Conservation (phyloP, 1,140 invertebrate species). For the Cotesia glomerata region DNA sequence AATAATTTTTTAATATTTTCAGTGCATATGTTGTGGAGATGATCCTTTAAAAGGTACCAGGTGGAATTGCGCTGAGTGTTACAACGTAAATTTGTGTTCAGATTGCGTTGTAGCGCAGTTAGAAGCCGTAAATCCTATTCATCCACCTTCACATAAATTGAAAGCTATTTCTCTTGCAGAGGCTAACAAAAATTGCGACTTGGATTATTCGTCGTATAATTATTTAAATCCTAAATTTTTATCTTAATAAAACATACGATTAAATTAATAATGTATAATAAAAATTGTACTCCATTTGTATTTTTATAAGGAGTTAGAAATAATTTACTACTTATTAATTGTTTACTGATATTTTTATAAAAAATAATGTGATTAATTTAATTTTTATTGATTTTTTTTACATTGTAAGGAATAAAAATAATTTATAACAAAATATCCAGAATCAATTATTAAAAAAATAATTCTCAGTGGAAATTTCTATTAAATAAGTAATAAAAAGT, state of each 20-base stretch:
- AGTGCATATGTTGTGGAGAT: conserved; percentile 73
- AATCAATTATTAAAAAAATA: too few species aligned
- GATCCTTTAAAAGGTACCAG: conserved; percentile 72
- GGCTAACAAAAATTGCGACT: conserved; percentile 53
- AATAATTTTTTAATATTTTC: conserved; percentile 33
- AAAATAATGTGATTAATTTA: too few species aligned
- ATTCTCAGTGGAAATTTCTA: too few species aligned
- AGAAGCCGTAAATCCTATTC: conserved; percentile 45
- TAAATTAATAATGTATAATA: too few species aligned
- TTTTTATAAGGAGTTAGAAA: too few species aligned
- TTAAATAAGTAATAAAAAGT: too few species aligned
- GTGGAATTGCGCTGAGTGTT: conserved; percentile 75
- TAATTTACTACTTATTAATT: too few species aligned
- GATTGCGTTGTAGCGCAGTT: conserved; percentile 60
- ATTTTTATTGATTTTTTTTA: too few species aligned
- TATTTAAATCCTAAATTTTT: conserved; percentile 65
- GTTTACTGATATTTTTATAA: too few species aligned
- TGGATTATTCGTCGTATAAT: conserved; percentile 58
- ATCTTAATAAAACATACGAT: conserved; percentile 30
- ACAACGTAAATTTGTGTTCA: conserved; percentile 63
- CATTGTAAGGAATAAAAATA: too few species aligned
- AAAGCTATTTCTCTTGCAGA: conserved; percentile 44
- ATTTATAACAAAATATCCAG: too few species aligned
- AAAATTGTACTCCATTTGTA: too few species aligned
- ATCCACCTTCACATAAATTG: conserved; percentile 54